A percentile compares a stretch with the other conserved stretches of the same genome.
These are phyloP conservation scores for Chromobotia macracanthus DNA, from an alignment of 2,797 vertebrate genomes.

Conservation along the genomic window DNA sequence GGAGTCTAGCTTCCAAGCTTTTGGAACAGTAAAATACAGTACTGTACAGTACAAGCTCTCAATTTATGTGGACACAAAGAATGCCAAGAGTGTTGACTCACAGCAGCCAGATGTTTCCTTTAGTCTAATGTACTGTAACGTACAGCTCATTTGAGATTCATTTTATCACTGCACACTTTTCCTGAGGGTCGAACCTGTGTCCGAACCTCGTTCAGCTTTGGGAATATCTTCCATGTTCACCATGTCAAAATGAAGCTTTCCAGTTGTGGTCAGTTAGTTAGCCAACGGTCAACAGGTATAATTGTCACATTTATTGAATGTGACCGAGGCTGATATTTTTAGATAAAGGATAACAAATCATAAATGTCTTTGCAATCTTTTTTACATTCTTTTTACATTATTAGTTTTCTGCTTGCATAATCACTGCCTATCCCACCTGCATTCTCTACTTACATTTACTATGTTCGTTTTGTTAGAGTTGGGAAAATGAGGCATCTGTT, in stretches of 20 bases:
- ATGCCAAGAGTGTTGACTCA: slow-evolving; percentile 47
- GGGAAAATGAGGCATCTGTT: not conserved
- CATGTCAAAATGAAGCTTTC: slow-evolving; percentile 51
- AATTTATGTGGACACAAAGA: not conserved
- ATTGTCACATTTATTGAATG: not conserved
- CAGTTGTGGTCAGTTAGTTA: no score
- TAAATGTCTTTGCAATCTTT: slow-evolving; percentile 37
- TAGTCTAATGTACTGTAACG: no score
- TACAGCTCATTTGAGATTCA: no score
- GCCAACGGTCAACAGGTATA: not conserved
- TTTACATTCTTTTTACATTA: slow-evolving; percentile 64
- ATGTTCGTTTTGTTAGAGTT: not conserved
- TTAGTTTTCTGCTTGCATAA: slow-evolving; percentile 48
- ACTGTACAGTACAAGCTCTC: not conserved
- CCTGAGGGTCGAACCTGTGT: no score
- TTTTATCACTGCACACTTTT: no score
- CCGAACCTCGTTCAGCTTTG: no score
- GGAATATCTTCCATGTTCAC: not conserved
- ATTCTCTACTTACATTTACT: not conserved
- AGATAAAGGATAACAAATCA: not conserved
- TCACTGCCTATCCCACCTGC: not conserved
- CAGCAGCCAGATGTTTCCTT: not conserved
- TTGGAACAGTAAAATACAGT: not conserved
- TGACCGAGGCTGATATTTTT: not conserved
- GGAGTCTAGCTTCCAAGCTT: not conserved